Evolutionary conservation across 2,888 invertebrate species (phyloP).

Genomic region (Leucophenga maculata): DNA sequence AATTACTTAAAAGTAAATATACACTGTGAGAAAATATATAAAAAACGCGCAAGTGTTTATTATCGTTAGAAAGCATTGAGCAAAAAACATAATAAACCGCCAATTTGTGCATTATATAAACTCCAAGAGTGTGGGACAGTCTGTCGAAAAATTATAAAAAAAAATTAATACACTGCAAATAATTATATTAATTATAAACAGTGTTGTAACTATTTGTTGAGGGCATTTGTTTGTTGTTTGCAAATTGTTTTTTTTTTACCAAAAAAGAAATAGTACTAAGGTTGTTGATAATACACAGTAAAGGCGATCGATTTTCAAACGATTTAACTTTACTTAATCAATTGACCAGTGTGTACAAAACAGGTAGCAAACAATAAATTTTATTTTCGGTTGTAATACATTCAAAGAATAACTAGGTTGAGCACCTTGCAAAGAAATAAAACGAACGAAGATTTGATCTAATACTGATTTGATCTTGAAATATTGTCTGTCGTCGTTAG

Average conservation of each 20-base stretch:
- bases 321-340: constrained; percentile 38
- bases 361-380: constrained; percentile 71
- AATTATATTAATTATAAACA: constrained; percentile 37
- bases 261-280: constrained; percentile 70
- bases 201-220: constrained; percentile 45
- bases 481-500: background rate
- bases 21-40: constrained; percentile 2
- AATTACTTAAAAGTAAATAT: background rate
- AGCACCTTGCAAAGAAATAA: constrained; percentile 36
- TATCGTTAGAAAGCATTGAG: constrained; percentile 66
- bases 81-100: constrained; percentile 67
- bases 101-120: constrained; percentile 45
- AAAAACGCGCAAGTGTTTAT: constrained; percentile 62
- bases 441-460: background rate
- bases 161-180: constrained; percentile 43
- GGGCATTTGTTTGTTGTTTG: constrained; percentile 71
- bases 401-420: constrained; percentile 54
- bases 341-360: constrained; percentile 69
- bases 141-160: constrained; percentile 20
- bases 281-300: constrained; percentile 46
- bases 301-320: constrained; percentile 7
- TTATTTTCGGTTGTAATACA: constrained; percentile 65
- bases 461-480: background rate
- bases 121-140: constrained; percentile 26
- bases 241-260: constrained; percentile 67